Conservation (phyloP, 2,888 invertebrate genomes). For the Masnerella sp. region DNA sequence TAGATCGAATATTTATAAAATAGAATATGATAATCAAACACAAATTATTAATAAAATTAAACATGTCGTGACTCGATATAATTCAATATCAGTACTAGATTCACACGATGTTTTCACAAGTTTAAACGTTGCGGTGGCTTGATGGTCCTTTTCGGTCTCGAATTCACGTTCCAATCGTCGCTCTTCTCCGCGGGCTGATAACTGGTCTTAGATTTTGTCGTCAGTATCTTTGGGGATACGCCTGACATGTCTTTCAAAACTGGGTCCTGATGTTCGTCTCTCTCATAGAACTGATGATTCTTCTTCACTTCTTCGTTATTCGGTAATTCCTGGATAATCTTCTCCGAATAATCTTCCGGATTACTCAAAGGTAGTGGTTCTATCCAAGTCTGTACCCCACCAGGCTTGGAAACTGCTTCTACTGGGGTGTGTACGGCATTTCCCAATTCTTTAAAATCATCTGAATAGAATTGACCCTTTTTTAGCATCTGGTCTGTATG, state of each 20-base stretch:
- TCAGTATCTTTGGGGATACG: neutral
- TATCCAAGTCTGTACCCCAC: neutral
- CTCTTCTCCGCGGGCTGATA: too few relatives aligned
- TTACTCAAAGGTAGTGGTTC: too few relatives aligned
- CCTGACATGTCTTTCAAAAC: neutral
- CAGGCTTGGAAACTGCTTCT: neutral
- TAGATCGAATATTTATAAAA: too few relatives aligned
- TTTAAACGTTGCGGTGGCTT: conserved; percentile 13
- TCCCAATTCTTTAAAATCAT: neutral
- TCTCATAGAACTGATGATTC: too few relatives aligned
- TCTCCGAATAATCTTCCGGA: neutral
- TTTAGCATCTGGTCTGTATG: neutral
- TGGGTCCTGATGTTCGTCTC: neutral
- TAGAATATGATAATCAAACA: too few relatives aligned
- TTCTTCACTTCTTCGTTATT: too few relatives aligned
- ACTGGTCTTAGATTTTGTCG: too few relatives aligned
- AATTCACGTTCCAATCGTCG: neutral
- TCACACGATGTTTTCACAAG: conserved; percentile 2
- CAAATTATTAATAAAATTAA: too few relatives aligned
- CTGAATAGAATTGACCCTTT: neutral
- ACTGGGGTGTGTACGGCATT: neutral
- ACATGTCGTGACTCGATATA: neutral
- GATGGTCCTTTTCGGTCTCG: conserved; percentile 13
- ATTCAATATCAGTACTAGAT: neutral
- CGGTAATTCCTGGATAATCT: neutral